A percentile compares a stretch with the other conserved stretches of the same genome.
phyloP scores from a whole-genome alignment of 1,140 invertebrate genomes.

The Zaprionus camerounensis region DNA sequence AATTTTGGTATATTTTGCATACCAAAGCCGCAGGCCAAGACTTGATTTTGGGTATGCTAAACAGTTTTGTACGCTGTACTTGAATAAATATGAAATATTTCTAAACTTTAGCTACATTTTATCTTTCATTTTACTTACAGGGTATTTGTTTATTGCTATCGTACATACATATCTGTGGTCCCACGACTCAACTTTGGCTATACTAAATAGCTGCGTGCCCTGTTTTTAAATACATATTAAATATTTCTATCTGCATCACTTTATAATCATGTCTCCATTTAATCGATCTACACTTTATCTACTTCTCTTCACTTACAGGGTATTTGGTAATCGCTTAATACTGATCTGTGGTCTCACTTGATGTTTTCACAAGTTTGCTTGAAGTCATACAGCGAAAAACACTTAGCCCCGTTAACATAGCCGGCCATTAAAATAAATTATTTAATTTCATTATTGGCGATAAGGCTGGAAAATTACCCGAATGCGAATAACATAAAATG shows the following conservation, averaged over 20 bases:
- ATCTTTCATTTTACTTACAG: neutral
- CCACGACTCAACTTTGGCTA: conserved; percentile 19
- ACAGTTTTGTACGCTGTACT: conserved; percentile 5
- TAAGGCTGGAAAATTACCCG: conserved; percentile 64
- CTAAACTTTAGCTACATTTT: neutral
- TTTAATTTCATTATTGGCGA: conserved; percentile 78
- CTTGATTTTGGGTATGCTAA: neutral
- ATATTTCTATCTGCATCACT: too few species aligned
- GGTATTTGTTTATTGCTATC: neutral
- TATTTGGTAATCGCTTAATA: conserved; percentile 1
- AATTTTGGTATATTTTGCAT: conserved; percentile 71
- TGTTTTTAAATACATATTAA: too few species aligned
- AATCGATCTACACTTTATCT: neutral
- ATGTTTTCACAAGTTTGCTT: conserved; percentile 41
- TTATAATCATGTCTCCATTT: too few species aligned
- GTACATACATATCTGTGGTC: neutral
- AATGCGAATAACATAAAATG: conserved; percentile 40
- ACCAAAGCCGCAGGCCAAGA: conserved; percentile 17
- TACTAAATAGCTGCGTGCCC: too few species aligned
- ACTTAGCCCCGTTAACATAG: conserved; percentile 73
- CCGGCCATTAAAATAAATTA: conserved; percentile 77
- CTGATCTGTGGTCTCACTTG: neutral
- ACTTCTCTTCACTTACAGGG: neutral
- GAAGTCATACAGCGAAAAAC: conserved; percentile 74
- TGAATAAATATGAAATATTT: neutral